These are phyloP conservation scores for Notiomystis cincta DNA, from an alignment of 2,113 vertebrate species.

Conservation along the genomic window DNA sequence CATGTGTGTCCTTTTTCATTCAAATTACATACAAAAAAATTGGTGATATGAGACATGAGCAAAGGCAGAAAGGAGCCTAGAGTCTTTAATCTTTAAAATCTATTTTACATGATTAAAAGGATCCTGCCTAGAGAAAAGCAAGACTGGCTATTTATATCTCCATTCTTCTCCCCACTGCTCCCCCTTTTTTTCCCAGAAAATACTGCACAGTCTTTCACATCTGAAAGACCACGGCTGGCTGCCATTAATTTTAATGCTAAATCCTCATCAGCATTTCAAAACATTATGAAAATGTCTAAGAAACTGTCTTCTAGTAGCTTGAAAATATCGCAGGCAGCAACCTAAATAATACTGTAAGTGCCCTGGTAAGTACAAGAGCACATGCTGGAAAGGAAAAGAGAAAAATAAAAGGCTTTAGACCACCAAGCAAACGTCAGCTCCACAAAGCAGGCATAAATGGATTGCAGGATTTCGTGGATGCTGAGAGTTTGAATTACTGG, in stretches of 20 bases:
- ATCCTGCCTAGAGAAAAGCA: constrained; percentile 66
- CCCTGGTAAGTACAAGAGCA: constrained; percentile 56
- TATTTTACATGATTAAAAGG: constrained; percentile 70
- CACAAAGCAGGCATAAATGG: constrained; percentile 40
- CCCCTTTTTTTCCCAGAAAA: constrained; percentile 53
- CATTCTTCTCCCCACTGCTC: constrained; percentile 4
- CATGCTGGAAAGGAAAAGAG: constrained; percentile 39
- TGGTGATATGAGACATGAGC: constrained; percentile 33
- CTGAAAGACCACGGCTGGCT: constrained; percentile 60
- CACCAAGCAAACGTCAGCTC: constrained; percentile 8
- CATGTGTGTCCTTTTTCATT: constrained; percentile 51
- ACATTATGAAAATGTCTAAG: constrained; percentile 65
- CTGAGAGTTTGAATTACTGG: constrained; percentile 36
- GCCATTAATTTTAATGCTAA: constrained; percentile 73
- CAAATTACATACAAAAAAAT: constrained; percentile 46
- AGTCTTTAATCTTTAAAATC: constrained; percentile 73
- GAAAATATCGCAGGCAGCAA: constrained; percentile 61
- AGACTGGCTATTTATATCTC: constrained; percentile 65
- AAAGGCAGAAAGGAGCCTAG: constrained; percentile 49
- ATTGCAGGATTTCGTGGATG: constrained; percentile 43
- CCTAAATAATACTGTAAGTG: constrained; percentile 56
- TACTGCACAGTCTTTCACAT: constrained; percentile 57
- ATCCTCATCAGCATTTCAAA: constrained; percentile 73
- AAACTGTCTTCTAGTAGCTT: constrained; percentile 64
- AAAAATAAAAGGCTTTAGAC: constrained; percentile 51